Conservation (phyloP, 53 echinoderm and acorn worm species). For the Zoroaster sp. region DNA sequence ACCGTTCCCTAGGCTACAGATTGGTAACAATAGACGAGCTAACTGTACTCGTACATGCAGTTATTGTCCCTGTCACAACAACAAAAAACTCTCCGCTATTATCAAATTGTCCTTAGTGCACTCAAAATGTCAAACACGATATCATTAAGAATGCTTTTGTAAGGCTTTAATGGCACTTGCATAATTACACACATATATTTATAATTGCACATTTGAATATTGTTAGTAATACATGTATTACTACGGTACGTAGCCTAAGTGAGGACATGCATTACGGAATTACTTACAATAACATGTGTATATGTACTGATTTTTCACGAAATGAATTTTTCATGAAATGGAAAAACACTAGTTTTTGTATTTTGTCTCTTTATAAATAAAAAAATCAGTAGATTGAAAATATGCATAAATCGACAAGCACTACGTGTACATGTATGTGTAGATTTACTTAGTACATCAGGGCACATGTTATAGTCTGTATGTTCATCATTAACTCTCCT, state of each 20-base stretch:
- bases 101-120: neutral
- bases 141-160: neutral
- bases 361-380: no score
- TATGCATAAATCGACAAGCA: neutral
- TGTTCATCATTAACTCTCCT: neutral
- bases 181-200: neutral
- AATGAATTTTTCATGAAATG: no score
- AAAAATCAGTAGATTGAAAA: no score
- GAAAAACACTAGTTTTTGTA: no score
- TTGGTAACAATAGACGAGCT: no score
- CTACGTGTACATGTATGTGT: neutral
- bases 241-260: neutral
- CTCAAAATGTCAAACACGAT: neutral
- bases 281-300: no score
- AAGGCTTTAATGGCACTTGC: neutral
- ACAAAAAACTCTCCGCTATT: no score
- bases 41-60: no score
- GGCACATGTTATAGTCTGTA: neutral
- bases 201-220: neutral
- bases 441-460: neutral
- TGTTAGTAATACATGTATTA: neutral
- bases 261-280: neutral
- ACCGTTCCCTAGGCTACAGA: no score
- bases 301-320: no score
- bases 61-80: no score